Conservation (phyloP, 2,113 vertebrate genomes). For the Tachycineta bicolor region DNA sequence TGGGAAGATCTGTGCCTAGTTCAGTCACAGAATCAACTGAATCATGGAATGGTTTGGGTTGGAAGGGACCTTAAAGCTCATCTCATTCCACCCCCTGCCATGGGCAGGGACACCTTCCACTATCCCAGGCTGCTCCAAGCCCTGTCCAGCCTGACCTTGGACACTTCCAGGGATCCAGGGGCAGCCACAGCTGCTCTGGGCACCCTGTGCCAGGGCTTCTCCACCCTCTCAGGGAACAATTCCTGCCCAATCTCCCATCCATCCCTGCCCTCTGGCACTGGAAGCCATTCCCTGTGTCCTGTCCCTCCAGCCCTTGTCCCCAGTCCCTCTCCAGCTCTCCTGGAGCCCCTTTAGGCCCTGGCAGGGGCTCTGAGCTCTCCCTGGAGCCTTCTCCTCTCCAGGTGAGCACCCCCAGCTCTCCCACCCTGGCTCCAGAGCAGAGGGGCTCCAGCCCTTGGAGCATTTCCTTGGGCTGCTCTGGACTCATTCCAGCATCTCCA, state of each 20-base stretch:
- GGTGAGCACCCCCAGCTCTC: neutral
- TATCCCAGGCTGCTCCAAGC: rapidly evolving
- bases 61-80: neutral
- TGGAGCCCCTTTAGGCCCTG: neutral
- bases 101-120: rapidly evolving
- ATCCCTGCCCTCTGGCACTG: neutral
- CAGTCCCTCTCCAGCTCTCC: neutral
- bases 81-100: neutral
- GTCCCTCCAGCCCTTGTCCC: neutral
- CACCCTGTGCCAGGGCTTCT: neutral
- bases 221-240: neutral
- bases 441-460: neutral
- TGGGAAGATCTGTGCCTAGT: neutral
- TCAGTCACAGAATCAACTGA: neutral
- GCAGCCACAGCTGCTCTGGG: neutral
- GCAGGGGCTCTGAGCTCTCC: rapidly evolving
- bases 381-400: neutral
- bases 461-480: rapidly evolving
- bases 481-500: neutral
- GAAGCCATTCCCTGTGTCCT: neutral
- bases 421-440: neutral
- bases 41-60: neutral
- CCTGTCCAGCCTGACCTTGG: rapidly evolving
- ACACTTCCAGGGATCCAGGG: neutral
- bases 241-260: neutral